Conservation (phyloP, 2,888 invertebrate species). For the Cantharis nigra region DNA sequence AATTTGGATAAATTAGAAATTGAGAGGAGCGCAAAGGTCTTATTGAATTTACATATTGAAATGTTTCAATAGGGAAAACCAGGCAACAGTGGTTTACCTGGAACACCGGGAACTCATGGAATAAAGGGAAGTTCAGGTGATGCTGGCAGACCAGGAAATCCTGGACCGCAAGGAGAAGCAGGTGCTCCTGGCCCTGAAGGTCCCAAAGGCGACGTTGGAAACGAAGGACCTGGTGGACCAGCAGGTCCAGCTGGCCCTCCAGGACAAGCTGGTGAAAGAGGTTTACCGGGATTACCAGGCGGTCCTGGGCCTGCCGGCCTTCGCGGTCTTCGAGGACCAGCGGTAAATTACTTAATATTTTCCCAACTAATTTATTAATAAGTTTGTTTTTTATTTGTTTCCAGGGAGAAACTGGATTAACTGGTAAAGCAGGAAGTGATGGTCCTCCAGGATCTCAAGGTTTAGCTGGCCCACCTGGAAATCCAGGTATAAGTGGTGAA, state of each 20-base stretch:
- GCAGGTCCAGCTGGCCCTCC: constrained; percentile 72
- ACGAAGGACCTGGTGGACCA: constrained; percentile 70
- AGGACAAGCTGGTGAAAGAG: constrained; percentile 72
- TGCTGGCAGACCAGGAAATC: constrained; percentile 67
- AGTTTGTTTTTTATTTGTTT: too few relatives aligned
- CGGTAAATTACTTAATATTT: constrained; percentile 53
- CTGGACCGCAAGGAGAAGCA: constrained; percentile 71
- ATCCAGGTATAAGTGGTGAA: constrained; percentile 65
- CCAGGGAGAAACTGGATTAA: constrained; percentile 72
- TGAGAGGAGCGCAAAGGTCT: too few relatives aligned
- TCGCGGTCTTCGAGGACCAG: constrained; percentile 67
- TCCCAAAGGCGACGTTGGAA: constrained; percentile 74
- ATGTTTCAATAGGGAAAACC: constrained; percentile 65
- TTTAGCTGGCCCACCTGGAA: constrained; percentile 68
- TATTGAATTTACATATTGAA: too few relatives aligned
- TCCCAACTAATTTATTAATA: too few relatives aligned
- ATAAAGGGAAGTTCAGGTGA: constrained; percentile 75
- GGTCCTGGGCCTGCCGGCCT: constrained; percentile 67
- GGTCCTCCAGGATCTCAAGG: constrained; percentile 74
- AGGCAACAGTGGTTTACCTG: constrained; percentile 71
- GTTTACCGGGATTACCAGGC: constrained; percentile 66
- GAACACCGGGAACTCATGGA: constrained; percentile 72
- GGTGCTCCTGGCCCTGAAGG: constrained; percentile 76
- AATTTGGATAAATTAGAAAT: too few relatives aligned
- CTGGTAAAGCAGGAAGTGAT: constrained; percentile 74